Evolutionary conservation across 2,797 vertebrate species (phyloP).

Genomic region (Anguilla anguilla): DNA sequence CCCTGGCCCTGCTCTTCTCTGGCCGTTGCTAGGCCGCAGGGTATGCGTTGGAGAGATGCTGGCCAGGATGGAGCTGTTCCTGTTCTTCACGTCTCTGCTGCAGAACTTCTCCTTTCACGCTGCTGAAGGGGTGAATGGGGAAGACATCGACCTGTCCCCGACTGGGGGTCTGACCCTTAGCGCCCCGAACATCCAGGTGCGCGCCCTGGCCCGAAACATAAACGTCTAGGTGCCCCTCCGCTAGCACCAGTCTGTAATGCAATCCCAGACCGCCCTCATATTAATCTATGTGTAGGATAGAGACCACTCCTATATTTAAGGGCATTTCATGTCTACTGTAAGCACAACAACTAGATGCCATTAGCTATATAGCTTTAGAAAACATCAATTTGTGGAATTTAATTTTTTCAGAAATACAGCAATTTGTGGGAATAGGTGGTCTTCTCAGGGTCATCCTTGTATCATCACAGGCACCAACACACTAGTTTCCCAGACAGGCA

Average conservation of each 20-base stretch:
- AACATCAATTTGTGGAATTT: too few relatives aligned
- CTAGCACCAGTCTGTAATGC: background rate
- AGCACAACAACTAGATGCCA: too few relatives aligned
- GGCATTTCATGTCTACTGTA: too few relatives aligned
- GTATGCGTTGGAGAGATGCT: conserved; percentile 32
- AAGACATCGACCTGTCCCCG: conserved; percentile 19
- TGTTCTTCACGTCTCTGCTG: conserved; percentile 28
- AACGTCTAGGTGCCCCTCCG: background rate
- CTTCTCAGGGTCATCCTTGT: too few relatives aligned
- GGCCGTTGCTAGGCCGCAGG: conserved; percentile 23
- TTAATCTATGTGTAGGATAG: background rate
- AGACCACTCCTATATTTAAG: too few relatives aligned
- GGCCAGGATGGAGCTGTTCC: conserved; percentile 40
- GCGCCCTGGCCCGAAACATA: background rate
- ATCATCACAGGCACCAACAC: too few relatives aligned
- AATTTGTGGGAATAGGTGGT: too few relatives aligned
- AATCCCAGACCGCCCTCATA: background rate
- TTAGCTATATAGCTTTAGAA: too few relatives aligned
- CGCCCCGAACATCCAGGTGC: background rate
- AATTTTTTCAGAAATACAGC: too few relatives aligned
- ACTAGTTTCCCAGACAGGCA: too few relatives aligned
- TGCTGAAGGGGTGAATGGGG: background rate
- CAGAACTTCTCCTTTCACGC: conserved; percentile 17
- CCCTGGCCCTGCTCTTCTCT: background rate
- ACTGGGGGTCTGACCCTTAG: background rate